A percentile compares a stretch with the other conserved stretches of the same genome.
Conservation (phyloP, 2,888 invertebrate species). For the Noctua janthina region DNA sequence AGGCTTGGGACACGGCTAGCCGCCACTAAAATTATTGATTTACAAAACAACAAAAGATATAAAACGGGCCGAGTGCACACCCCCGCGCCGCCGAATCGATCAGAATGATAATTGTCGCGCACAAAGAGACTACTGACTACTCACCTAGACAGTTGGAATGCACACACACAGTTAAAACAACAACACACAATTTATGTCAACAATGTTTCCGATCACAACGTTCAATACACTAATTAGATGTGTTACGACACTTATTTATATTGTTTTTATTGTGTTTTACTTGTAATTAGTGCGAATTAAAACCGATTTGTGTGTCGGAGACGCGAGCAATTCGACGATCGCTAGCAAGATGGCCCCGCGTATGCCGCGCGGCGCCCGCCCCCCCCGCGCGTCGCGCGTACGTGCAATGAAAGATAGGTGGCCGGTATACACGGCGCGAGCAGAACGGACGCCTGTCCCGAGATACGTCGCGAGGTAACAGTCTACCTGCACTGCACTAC, state of each 20-base stretch:
- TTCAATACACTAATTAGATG: slow-evolving; percentile 72
- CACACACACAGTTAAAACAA: slow-evolving; percentile 85
- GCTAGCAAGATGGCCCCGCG: slow-evolving; percentile 89
- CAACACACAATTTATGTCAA: slow-evolving; percentile 83
- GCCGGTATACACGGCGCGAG: slow-evolving; percentile 78
- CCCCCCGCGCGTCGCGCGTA: slow-evolving; percentile 87
- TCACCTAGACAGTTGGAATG: slow-evolving; percentile 88
- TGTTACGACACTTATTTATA: slow-evolving; percentile 75
- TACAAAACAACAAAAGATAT: slow-evolving; percentile 90
- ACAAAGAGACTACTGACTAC: slow-evolving; percentile 88
- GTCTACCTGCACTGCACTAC: slow-evolving; percentile 23
- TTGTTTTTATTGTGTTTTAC: slow-evolving; percentile 79
- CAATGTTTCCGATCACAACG: slow-evolving; percentile 75
- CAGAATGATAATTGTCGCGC: slow-evolving; percentile 90
- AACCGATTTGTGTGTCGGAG: slow-evolving; percentile 85
- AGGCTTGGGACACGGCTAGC: slow-evolving; percentile 69
- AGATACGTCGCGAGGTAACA: slow-evolving; percentile 70
- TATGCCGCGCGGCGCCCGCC: slow-evolving; percentile 84
- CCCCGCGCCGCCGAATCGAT: slow-evolving; percentile 89
- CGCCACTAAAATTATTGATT: slow-evolving; percentile 90
- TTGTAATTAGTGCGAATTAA: slow-evolving; percentile 89
- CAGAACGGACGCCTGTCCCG: slow-evolving; percentile 75
- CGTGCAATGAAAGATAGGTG: slow-evolving; percentile 91
- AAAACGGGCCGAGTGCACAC: slow-evolving; percentile 87
- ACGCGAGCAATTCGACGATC: slow-evolving; percentile 88